These are phyloP conservation scores for Acleris holmiana DNA, from an alignment of 2,888 invertebrate genomes.

Conservation along the genomic window DNA sequence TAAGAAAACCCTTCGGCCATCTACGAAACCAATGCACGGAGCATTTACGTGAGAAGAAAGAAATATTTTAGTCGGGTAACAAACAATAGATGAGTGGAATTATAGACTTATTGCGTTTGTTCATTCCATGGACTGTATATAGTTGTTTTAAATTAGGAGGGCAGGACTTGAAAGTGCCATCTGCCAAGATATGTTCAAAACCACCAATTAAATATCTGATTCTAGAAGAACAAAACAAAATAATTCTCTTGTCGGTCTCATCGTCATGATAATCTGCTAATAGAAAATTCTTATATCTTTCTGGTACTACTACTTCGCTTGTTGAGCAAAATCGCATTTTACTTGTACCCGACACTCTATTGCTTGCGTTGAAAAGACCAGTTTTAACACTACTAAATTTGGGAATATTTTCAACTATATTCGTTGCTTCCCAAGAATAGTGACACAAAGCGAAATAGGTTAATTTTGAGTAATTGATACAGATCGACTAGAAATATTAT, in stretches of 20 bases:
- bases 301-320: neutral
- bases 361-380: neutral
- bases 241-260: constrained; percentile 6
- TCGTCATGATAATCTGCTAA: constrained; percentile 7
- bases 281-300: constrained; percentile 11
- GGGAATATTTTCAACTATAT: neutral
- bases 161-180: constrained; percentile 9
- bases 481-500: no score
- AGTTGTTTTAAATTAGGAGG: constrained; percentile 6
- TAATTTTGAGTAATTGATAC: no score
- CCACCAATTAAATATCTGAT: no score
- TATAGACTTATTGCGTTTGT: no score
- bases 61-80: no score
- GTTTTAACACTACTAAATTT: neutral
- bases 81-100: no score
- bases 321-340: no score
- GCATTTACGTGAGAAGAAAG: no score
- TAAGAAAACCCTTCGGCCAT: no score
- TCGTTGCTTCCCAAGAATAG: no score
- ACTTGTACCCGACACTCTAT: neutral
- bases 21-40: no score
- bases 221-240: constrained; percentile 7
- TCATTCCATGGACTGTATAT: neutral
- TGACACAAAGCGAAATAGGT: no score
- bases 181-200: constrained; percentile 2